Evolutionary conservation across 2,888 invertebrate species (phyloP), one percentile per base, ranked within the genome.

Genomic region (Synergus gifuensis): DNA sequence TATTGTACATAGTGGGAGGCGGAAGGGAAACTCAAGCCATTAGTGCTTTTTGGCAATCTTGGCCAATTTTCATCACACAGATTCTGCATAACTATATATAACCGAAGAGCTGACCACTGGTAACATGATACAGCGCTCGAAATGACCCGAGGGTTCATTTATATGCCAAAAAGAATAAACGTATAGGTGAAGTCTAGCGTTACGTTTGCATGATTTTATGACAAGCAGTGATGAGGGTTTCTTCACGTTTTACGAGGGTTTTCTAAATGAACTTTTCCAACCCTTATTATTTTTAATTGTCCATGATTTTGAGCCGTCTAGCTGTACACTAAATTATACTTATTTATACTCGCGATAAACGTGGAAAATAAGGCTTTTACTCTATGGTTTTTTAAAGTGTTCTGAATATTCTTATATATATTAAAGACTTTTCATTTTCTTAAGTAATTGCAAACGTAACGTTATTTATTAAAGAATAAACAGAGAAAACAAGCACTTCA

Each of bases 121-220:
- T 28, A 28, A 28, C 9, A 8, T 8, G 42, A n/a, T n/a, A n/a
- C 54, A 28, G 28, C 28, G 28, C 28, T 28, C 28, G 54, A 9
- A 42, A 42, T 7, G 9, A 9, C 42, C 42, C 42, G n/a, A 69
- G 8, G 28, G 14, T 69, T 69, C 67, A 69, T 69, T 69, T 69
- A 46, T 28, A 28, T 28, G 22, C 7, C 18, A 16, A 14, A 69
- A 69, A 49, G 46, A 69, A 44, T 46, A 22, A 22, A 69, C 22
- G 44, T 11, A 49, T 28, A 28, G 67, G 49, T 69, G 44, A 16
- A 66, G n/a, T 66, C 12, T 46, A 44, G 67, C 46, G 44, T 46
- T 67, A 16, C 46, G 46, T 67, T 67, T 67, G 22, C 67, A 67
- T 46, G 44, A 28, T 49, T 46, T 69, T 46, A 46, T 28, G 67